A percentile compares a stretch with the other conserved stretches of the same genome.
These are phyloP conservation scores for Lepilemur septentrionalis DNA, from an alignment of 2,797 vertebrate genomes.

Conservation along the genomic window DNA sequence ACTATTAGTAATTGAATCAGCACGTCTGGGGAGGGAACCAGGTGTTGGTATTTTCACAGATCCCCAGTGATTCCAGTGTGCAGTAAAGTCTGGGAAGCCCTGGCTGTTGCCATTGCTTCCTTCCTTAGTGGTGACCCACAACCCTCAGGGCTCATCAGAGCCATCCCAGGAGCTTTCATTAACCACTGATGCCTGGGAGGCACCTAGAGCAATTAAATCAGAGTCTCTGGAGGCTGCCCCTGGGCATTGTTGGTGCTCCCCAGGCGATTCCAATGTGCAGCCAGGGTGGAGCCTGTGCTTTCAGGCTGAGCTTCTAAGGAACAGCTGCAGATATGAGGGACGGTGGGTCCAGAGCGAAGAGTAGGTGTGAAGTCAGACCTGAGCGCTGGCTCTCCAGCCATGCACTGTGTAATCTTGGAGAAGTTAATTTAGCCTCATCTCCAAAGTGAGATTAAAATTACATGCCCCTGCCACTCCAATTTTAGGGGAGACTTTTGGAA, in stretches of 20 bases:
- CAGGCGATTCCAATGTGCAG: not conserved
- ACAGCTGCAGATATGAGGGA: not conserved
- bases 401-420: not conserved
- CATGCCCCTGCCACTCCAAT: not conserved
- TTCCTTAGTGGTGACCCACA: not conserved
- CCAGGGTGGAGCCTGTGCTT: not conserved
- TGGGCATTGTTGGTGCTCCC: not conserved
- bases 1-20: not conserved
- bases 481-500: not conserved
- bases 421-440: not conserved
- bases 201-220: constrained; percentile 22
- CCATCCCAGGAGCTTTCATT: not conserved
- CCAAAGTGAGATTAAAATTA: not conserved
- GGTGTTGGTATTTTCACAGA: not conserved
- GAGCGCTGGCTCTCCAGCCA: not conserved
- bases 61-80: not conserved
- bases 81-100: not conserved
- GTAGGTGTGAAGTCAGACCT: not conserved
- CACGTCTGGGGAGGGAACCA: not conserved
- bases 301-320: not conserved
- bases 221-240: not conserved
- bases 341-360: not conserved
- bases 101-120: not conserved
- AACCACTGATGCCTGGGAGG: not conserved
- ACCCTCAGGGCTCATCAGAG: not conserved